Base-by-base conservation (phyloP, 2,797 vertebrate genomes). In the Merluccius polli region DNA sequence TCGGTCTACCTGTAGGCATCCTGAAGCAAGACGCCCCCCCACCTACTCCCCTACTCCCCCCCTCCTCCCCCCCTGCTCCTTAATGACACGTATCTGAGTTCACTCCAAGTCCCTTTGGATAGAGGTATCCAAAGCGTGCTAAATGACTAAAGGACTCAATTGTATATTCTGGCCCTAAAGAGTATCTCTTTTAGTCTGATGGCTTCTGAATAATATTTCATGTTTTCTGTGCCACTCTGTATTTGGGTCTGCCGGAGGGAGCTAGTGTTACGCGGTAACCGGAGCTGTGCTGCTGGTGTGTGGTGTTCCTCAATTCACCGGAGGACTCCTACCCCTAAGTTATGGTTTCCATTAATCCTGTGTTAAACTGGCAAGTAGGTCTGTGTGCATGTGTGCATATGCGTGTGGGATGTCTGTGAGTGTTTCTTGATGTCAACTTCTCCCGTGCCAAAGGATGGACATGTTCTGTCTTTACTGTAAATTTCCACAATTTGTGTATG, bases 271-370 rank as follows among this genome's bases (percentile, higher is more conserved):
- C 92, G 89, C 81, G 78, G 90, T 91, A 93, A 93, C 91, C 81
- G 72, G 89, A 93, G 86, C 87, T 15, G 73, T 24, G 33, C 33
- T 87, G 88, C 89, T 90, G 80, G 89, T 89, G 88, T 89, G 90
- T 87, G 83, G 87, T 84, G 86, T 92, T 92, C 89, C 87, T 90
- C 83, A 89, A 86, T 89, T 84, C 90, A 87, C 89, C 44, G 68
- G 89, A 92, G 91, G 83, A 90, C 81, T 77, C 83, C 79, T 68
- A n/a, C 86, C 82, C 78, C 81, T 78, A 85, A 92, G 89, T 91
- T 91, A 91, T 92, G 92, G 90, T 92, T 93, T 93, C 90, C 86
- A 92, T 93, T 89, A 93, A 88, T 86, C 79, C 78, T 87, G 82
- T 77, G 78, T 77, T 85, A 48, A 82, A 87, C 85, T 86, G 83